phyloP scores from a whole-genome alignment of 2,797 vertebrate genomes.

The Carapus acus region DNA sequence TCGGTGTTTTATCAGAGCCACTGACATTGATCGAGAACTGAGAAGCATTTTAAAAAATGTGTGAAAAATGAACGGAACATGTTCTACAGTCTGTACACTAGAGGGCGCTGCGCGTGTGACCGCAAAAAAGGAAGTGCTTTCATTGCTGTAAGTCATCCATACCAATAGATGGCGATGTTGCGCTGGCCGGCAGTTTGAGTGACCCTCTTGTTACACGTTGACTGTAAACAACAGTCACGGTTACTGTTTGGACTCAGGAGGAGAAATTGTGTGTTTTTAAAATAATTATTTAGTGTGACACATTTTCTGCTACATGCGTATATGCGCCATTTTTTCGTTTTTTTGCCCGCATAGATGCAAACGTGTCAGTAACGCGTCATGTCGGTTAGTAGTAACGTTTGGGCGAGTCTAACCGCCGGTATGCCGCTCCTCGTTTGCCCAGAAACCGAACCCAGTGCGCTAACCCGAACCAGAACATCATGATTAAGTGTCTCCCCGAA shows the following conservation, averaged over 20 bases:
- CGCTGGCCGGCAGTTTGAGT: background rate
- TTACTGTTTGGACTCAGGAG: background rate
- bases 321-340: background rate
- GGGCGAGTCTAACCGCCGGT: background rate
- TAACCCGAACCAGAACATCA: too few relatives aligned
- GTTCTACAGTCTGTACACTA: constrained; percentile 13
- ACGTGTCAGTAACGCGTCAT: too few relatives aligned
- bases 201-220: constrained; percentile 42
- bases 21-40: too few relatives aligned
- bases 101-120: constrained; percentile 8
- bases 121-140: background rate
- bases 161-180: constrained; percentile 40
- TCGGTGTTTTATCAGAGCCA: too few relatives aligned
- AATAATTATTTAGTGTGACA: background rate
- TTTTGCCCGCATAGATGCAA: too few relatives aligned
- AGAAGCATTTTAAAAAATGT: too few relatives aligned
- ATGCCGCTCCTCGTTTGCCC: too few relatives aligned
- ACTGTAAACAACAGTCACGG: constrained; percentile 45
- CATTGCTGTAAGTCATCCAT: constrained; percentile 8
- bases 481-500: constrained; percentile 81
- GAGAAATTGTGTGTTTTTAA: background rate
- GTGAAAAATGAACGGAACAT: too few relatives aligned
- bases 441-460: accelerated
- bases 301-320: background rate
- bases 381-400: background rate